Conservation (phyloP, 2,113 vertebrate genomes). For the Tragulus kanchil region DNA sequence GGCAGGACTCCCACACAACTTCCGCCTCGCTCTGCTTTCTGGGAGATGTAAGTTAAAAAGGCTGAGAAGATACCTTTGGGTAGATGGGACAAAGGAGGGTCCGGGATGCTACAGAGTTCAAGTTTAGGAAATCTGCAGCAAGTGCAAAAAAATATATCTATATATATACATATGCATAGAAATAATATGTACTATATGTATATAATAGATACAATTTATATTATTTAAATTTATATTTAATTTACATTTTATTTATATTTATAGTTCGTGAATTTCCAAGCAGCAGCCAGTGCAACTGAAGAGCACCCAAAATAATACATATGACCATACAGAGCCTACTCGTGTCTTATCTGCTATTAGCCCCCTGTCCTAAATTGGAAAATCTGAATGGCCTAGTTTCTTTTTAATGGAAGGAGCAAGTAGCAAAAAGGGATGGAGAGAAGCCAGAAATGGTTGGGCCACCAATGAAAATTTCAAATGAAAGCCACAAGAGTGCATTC, state of each 20-base stretch:
- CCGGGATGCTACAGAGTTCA: background rate
- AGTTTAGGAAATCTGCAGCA: background rate
- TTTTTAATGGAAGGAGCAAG: background rate
- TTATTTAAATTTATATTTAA: background rate
- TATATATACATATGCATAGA: background rate
- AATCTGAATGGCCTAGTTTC: background rate
- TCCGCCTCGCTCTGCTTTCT: constrained; percentile 41
- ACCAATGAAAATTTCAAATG: background rate
- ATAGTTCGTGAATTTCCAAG: background rate
- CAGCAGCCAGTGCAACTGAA: background rate
- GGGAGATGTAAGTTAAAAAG: background rate
- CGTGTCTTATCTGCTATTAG: background rate
- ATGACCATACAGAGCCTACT: background rate
- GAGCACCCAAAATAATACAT: background rate
- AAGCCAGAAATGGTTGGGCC: background rate
- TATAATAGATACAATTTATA: background rate
- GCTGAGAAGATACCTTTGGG: constrained; percentile 42
- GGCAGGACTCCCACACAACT: constrained; percentile 10
- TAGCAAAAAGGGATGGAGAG: background rate
- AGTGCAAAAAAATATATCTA: background rate
- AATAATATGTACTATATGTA: background rate
- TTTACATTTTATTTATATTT: background rate
- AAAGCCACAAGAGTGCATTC: background rate
- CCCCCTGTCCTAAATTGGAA: background rate
- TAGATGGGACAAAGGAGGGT: constrained; percentile 8